Conservation (phyloP, 2,113 vertebrate species). For the Leucoraja erinaceus region DNA sequence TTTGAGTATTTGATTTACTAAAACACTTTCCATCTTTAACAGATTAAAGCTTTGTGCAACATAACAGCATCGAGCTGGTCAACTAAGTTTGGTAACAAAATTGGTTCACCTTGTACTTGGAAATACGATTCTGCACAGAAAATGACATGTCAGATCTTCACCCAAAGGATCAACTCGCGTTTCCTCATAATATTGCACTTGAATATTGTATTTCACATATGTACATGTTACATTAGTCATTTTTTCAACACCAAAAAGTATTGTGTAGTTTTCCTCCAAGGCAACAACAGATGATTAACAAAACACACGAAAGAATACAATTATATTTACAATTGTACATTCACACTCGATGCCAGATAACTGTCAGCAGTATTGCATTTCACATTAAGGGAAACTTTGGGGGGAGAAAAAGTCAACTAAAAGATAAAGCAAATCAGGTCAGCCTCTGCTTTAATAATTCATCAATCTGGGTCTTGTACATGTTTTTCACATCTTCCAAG, state of each 20-base stretch:
- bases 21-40: not conserved
- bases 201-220: not conserved
- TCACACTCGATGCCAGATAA: not conserved
- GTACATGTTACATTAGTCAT: not conserved
- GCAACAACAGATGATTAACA: conserved; percentile 23
- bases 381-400: conserved; percentile 25
- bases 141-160: not conserved
- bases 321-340: conserved; percentile 28
- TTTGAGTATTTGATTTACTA: not conserved
- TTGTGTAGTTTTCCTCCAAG: conserved; percentile 10
- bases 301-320: not conserved
- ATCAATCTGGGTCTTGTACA: conserved; percentile 97
- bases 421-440: conserved; percentile 46
- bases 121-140: conserved; percentile 18
- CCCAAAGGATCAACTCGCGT: not conserved
- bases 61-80: not conserved
- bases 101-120: not conserved
- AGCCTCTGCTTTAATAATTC: conserved; percentile 78
- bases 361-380: conserved; percentile 32
- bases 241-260: not conserved
- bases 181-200: conserved; percentile 31
- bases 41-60: not conserved
- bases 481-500: conserved; percentile 94
- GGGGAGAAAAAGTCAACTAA: not conserved
- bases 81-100: not conserved